Percentiles rank a stretch among this genome's conserved stretches.
Conservation (phyloP, 2,888 invertebrate species). For the Brachynemurus nebulosus region DNA sequence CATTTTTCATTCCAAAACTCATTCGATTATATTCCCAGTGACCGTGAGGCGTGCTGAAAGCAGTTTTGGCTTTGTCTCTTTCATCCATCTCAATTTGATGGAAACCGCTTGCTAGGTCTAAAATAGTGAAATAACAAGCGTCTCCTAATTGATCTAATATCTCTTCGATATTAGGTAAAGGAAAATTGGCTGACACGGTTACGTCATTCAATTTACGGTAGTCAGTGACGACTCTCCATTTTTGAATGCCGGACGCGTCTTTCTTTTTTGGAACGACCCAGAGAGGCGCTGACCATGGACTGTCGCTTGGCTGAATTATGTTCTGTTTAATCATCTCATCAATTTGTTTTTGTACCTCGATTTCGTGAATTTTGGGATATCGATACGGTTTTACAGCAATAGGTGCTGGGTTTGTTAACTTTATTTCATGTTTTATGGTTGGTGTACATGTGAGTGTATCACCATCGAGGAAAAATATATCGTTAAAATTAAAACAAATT, state of each 20-base stretch:
- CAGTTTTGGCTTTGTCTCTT: slow-evolving; percentile 22
- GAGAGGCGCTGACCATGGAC: slow-evolving; percentile 18
- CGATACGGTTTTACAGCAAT: slow-evolving; percentile 1
- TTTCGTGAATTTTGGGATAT: slow-evolving; percentile 20
- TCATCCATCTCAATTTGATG: slow-evolving; percentile 23
- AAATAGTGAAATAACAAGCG: slow-evolving; percentile 22
- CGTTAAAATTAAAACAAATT: no score
- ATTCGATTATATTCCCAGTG: slow-evolving; percentile 21
- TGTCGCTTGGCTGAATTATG: slow-evolving; percentile 15
- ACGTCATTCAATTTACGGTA: slow-evolving; percentile 19
- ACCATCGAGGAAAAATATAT: no score
- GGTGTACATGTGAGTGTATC: no score
- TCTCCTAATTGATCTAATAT: slow-evolving; percentile 23
- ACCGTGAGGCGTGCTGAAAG: slow-evolving; percentile 20
- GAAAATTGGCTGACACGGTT: slow-evolving; percentile 17
- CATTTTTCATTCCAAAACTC: slow-evolving; percentile 17
- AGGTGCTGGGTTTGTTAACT: not conserved
- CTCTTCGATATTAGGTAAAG: slow-evolving; percentile 22
- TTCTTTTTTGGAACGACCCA: slow-evolving; percentile 20
- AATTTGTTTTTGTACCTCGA: slow-evolving; percentile 20
- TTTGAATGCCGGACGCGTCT: slow-evolving; percentile 15
- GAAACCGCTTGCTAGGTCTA: slow-evolving; percentile 24
- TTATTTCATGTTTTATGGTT: not conserved
- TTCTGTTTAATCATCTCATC: slow-evolving; percentile 15
- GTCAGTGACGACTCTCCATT: slow-evolving; percentile 19